A percentile compares a stretch with the other conserved stretches of the same genome.
These are phyloP conservation scores for Orbicella faveolata DNA, from an alignment of 64 coral and sea anemone genomes.

Conservation along the genomic window DNA sequence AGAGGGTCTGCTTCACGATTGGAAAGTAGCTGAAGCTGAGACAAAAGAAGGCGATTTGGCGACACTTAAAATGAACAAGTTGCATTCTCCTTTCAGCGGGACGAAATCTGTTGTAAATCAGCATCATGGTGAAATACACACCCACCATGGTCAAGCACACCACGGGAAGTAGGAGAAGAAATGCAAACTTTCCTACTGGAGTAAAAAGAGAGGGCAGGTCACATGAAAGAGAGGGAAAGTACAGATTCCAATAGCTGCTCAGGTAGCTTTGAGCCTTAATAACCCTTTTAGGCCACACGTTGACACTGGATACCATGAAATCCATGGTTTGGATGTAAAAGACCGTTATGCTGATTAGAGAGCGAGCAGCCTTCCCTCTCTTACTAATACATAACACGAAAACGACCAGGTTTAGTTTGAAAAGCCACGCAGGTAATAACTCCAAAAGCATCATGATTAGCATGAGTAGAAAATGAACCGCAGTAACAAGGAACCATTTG, in stretches of 20 bases:
- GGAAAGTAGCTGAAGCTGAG: slow-evolving; percentile 67
- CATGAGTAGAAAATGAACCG: slow-evolving; percentile 30
- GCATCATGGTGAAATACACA: slow-evolving; percentile 10
- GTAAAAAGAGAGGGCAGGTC: slow-evolving; percentile 57
- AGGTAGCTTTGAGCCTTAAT: slow-evolving; percentile 59
- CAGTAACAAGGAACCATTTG: slow-evolving; percentile 36
- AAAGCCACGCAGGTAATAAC: slow-evolving; percentile 34
- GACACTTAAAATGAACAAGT: slow-evolving; percentile 48
- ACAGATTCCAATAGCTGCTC: slow-evolving; percentile 67
- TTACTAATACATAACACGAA: slow-evolving; percentile 45
- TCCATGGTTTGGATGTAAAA: slow-evolving; percentile 79
- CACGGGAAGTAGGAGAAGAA: slow-evolving; percentile 59
- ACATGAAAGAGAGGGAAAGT: slow-evolving; percentile 63
- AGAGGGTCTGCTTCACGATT: slow-evolving; percentile 49
- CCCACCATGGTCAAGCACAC: slow-evolving; percentile 22
- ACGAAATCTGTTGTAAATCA: slow-evolving; percentile 4
- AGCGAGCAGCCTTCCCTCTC: slow-evolving; percentile 27
- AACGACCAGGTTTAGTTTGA: slow-evolving; percentile 44
- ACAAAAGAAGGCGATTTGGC: slow-evolving; percentile 31
- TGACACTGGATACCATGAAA: slow-evolving; percentile 48
- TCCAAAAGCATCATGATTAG: slow-evolving; percentile 44
- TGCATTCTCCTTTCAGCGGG: slow-evolving; percentile 1
- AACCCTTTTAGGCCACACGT: slow-evolving; percentile 51
- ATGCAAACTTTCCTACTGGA: slow-evolving; percentile 57
- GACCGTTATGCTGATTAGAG: slow-evolving; percentile 63